A percentile compares a stretch with the other conserved stretches of the same genome.
Conservation (phyloP, 2,888 invertebrate genomes). For the Camptogramma bilineatum region DNA sequence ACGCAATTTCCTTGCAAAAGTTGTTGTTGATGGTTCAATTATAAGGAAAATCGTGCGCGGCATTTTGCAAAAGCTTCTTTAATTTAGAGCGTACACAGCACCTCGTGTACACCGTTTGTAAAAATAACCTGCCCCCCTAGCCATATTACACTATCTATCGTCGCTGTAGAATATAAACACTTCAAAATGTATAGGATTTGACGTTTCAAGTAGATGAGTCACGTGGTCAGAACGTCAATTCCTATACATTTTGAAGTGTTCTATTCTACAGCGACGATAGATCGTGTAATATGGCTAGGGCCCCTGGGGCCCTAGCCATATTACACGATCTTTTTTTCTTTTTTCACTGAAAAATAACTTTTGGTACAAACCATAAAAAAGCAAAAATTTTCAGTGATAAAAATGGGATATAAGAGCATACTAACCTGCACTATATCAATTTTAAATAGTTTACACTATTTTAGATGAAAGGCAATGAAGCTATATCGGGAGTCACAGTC, state of each 20-base stretch:
- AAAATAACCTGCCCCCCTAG: background rate
- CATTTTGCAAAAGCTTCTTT: background rate
- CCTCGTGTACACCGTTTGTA: background rate
- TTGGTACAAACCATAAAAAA: background rate
- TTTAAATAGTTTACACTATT: conserved; percentile 23
- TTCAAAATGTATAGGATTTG: too few species aligned
- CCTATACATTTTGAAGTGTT: too few species aligned
- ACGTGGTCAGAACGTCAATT: too few species aligned
- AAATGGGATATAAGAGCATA: background rate
- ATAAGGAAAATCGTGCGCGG: background rate
- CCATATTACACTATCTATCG: too few species aligned
- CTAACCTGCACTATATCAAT: conserved; percentile 12
- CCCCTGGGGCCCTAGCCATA: too few species aligned
- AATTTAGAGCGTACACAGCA: background rate
- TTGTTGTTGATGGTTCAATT: background rate
- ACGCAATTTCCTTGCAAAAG: background rate
- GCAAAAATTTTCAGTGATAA: background rate
- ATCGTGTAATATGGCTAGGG: too few species aligned
- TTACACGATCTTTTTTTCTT: too few species aligned
- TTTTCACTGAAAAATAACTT: background rate
- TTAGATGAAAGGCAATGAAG: conserved; percentile 7
- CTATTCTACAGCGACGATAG: too few species aligned
- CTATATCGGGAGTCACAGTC: conserved; percentile 30
- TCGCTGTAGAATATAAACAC: too few species aligned
- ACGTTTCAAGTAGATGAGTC: too few species aligned